These are phyloP conservation scores for Tolypeutes matacus DNA, from an alignment of 2,797 vertebrate species.

Conservation along the genomic window DNA sequence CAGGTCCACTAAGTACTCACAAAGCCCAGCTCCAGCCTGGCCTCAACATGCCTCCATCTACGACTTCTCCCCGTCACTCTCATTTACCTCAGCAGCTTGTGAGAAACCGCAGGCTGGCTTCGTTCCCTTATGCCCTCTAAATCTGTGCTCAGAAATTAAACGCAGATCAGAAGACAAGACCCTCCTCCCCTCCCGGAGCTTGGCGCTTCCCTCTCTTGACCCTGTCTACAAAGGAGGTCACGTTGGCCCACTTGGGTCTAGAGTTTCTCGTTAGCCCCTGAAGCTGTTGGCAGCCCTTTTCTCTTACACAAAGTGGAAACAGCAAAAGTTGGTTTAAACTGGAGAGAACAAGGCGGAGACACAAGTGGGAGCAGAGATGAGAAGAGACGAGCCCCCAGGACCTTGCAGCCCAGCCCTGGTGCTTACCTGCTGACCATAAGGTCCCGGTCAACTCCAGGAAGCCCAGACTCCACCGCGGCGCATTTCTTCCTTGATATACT, in stretches of 20 bases:
- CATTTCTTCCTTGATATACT: not conserved
- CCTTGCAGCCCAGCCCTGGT: not conserved
- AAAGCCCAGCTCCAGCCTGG: not conserved
- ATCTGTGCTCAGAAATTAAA: not conserved
- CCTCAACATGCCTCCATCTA: not conserved
- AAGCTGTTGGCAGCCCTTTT: not conserved
- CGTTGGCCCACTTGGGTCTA: not conserved
- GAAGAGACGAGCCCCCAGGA: not conserved
- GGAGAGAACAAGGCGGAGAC: not conserved
- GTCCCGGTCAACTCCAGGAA: not conserved
- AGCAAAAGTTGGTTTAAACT: not conserved
- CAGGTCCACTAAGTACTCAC: accelerated
- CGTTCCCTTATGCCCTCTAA: not conserved
- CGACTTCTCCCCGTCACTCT: not conserved
- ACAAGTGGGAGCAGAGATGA: not conserved
- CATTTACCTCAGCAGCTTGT: not conserved
- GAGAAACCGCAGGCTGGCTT: not conserved
- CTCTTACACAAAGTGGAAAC: not conserved
- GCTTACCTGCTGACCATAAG: not conserved
- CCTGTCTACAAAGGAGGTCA: not conserved
- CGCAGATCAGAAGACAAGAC: not conserved
- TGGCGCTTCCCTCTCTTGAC: not conserved
- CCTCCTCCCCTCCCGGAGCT: not conserved
- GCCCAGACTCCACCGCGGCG: not conserved
- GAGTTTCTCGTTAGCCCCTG: not conserved